Percentiles rank a stretch among this genome's conserved stretches.
These are phyloP conservation scores for Dilophus febrilis DNA, from an alignment of 2,888 invertebrate genomes.

Conservation along the genomic window DNA sequence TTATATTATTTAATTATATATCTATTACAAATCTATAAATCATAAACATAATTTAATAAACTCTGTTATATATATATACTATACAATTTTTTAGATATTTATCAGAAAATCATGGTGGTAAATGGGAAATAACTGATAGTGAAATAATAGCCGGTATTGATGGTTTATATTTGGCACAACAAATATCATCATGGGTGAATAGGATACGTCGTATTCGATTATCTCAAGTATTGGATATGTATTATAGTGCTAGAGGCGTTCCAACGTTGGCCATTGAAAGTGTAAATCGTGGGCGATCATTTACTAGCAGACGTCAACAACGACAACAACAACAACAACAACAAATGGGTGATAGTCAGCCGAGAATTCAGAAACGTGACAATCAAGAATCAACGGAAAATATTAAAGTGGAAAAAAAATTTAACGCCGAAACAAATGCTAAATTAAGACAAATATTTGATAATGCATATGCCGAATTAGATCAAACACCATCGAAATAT, in stretches of 20 bases:
- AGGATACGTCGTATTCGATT: slow-evolving; percentile 35
- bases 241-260: slow-evolving; percentile 44
- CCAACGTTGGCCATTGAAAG: slow-evolving; percentile 37
- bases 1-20: too few relatives aligned
- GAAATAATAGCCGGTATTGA: slow-evolving; percentile 52
- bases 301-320: slow-evolving; percentile 5
- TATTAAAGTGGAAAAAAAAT: not conserved
- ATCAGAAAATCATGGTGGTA: slow-evolving; percentile 30
- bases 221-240: slow-evolving; percentile 49
- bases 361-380: too few relatives aligned
- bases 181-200: slow-evolving; percentile 35
- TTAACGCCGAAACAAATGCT: not conserved
- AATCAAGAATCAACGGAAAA: not conserved
- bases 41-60: too few relatives aligned
- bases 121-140: slow-evolving; percentile 49
- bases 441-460: slow-evolving; percentile 4
- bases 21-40: too few relatives aligned
- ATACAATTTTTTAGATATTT: slow-evolving; percentile 36
- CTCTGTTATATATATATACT: too few relatives aligned
- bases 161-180: slow-evolving; percentile 31
- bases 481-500: not conserved
- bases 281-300: slow-evolving; percentile 36
- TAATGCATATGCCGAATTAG: not conserved
- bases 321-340: slow-evolving; percentile 17
- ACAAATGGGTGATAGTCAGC: too few relatives aligned